phyloP scores from a whole-genome alignment of 2,113 vertebrate species.

The Loxodonta africana region DNA sequence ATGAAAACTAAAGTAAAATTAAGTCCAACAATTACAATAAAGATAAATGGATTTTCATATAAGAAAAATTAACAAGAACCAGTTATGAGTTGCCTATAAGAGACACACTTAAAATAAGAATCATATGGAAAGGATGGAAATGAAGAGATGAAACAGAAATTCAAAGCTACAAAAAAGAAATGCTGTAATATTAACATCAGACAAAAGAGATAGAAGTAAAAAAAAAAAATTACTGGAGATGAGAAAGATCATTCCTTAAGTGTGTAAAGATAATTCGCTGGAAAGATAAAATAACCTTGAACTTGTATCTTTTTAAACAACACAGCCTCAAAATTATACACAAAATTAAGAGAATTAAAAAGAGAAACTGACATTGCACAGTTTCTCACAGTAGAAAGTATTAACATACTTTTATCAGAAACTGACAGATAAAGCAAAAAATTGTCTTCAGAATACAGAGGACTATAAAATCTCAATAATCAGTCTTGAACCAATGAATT shows the following conservation, averaged over 20 bases:
- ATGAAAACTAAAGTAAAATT: background rate
- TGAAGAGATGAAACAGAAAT: constrained; percentile 5
- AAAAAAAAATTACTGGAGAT: background rate
- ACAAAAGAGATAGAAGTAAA: background rate
- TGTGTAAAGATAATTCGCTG: background rate
- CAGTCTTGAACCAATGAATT: background rate
- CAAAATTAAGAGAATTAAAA: background rate
- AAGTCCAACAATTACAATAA: constrained; percentile 2
- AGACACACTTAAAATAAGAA: background rate
- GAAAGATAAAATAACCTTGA: background rate
- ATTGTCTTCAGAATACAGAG: background rate
- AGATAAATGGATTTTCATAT: background rate
- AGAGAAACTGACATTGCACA: background rate
- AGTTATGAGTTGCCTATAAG: background rate
- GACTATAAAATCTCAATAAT: background rate
- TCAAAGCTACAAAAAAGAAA: background rate
- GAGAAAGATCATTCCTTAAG: background rate
- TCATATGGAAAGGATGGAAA: background rate
- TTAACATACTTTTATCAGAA: background rate
- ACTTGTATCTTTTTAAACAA: background rate
- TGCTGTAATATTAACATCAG: background rate
- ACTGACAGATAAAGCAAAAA: background rate
- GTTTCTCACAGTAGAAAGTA: background rate
- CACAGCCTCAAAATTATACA: background rate
- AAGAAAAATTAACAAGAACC: background rate